phyloP scores from a whole-genome alignment of 1,140 invertebrate genomes.

The Cylas formicarius region DNA sequence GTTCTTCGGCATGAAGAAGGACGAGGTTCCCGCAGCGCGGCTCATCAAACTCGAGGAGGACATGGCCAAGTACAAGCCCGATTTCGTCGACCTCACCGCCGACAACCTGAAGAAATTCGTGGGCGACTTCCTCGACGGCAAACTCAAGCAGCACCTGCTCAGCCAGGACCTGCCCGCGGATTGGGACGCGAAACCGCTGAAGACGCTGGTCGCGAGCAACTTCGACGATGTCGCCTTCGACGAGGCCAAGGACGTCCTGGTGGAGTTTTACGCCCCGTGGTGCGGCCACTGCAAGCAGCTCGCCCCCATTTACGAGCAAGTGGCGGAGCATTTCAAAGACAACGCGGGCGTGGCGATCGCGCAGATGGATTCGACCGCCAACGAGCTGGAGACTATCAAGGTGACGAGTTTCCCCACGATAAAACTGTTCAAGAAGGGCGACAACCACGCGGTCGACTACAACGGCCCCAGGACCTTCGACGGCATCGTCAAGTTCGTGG shows the following conservation, averaged over 20 bases:
- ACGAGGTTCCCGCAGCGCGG: conserved; percentile 85
- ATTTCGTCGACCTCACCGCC: conserved; percentile 64
- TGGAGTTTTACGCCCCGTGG: conserved; percentile 99
- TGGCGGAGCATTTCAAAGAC: conserved; percentile 76
- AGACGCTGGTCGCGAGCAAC: conserved; percentile 84
- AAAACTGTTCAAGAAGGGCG: conserved; percentile 87
- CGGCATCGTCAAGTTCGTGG: conserved; percentile 84
- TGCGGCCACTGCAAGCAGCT: conserved; percentile 96
- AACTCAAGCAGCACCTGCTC: conserved; percentile 89
- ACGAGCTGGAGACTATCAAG: conserved; percentile 93
- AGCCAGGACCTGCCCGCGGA: conserved; percentile 92
- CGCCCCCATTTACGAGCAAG: conserved; percentile 89
- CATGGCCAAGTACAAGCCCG: conserved; percentile 97
- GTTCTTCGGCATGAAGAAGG: conserved; percentile 96
- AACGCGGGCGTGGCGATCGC: conserved; percentile 83
- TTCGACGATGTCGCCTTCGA: conserved; percentile 92
- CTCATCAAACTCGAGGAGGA: conserved; percentile 93
- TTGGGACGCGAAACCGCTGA: conserved; percentile 82
- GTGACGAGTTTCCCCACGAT: conserved; percentile 95
- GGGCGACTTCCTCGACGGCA: conserved; percentile 80
- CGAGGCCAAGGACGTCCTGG: conserved; percentile 85
- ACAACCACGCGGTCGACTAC: conserved; percentile 91
- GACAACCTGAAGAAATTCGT: conserved; percentile 81
- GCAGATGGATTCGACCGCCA: conserved; percentile 97
- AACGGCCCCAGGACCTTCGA: conserved; percentile 93